Evolutionary conservation across 2,888 invertebrate genomes (phyloP), one percentile per base, ranked within the genome.

Genomic region (Magallana nippona): DNA sequence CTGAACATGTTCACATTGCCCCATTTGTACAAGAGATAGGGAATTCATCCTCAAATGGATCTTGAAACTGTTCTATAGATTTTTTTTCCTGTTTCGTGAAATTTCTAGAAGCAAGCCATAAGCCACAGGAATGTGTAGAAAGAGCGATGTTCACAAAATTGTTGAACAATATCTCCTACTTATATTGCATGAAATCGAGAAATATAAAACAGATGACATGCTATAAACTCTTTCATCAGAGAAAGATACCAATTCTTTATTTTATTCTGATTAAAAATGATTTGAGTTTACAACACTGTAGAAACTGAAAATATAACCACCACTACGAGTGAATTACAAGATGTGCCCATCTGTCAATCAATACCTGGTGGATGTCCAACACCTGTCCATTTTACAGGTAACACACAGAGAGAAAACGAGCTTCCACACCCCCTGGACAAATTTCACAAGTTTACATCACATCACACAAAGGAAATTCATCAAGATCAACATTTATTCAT

Each of bases 321-420:
- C n/a, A 27, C 32, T 27, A 71, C 13, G 8, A 44, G 22, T 71
- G 71, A 71, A 71, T 1, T 71, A 71, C 10, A 71, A 22, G 27
- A 44, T 8, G 71, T 71, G 32, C 32, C 71, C 71, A 71, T 71
- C 71, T 71, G 71, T 71, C 71, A 71, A 71, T 71, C 71, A 71
- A 71, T 71, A 71, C 27, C 27, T 13, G n/a, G 71, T 32, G 22
- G 71, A 71, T 71, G 71, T 27, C 71, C 71, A 27, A 71, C 71
- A 71, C 71, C 71, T 71, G 71, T 71, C 71, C 71, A 71, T 27
- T 22, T 63, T 63, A 63, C 71, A 71, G 71, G 71, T 71, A 71
- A 71, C 71, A 71, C 60, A 15, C 60, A 15, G 27, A 27, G 22
- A 63, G 63, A 63, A 63, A 63, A 63, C 63, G 27, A 19, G 13